Percentiles rank a stretch among this genome's conserved stretches.
Evolutionary conservation across 2,888 invertebrate species (phyloP).

Genomic region (Ferrisia virgata): DNA sequence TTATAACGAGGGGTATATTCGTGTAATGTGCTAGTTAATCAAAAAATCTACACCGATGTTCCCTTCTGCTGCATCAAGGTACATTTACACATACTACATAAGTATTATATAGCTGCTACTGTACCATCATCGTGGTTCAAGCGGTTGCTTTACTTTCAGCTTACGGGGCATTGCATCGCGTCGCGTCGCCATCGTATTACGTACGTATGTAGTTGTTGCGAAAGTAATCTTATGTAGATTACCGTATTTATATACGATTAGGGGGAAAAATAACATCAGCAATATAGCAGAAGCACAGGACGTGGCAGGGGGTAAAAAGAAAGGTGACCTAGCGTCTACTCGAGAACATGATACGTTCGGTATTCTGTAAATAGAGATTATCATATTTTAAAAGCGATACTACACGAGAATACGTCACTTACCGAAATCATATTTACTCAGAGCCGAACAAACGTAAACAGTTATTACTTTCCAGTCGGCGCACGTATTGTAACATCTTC

Average conservation of each 20-base stretch:
- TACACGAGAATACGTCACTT: constrained; percentile 16
- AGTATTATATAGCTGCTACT: too few relatives aligned
- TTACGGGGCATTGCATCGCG: not conserved
- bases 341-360: not conserved
- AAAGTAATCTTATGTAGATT: not conserved
- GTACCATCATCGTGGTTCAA: not conserved
- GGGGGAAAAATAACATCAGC: not conserved
- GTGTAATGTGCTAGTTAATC: not conserved
- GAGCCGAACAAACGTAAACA: constrained; percentile 22
- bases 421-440: constrained; percentile 24
- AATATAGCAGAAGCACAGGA: not conserved
- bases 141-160: not conserved
- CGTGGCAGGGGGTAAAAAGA: not conserved
- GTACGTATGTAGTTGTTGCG: too few relatives aligned
- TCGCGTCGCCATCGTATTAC: too few relatives aligned
- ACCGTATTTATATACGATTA: constrained; percentile 14
- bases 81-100: not conserved
- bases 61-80: not conserved
- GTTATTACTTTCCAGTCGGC: constrained; percentile 11
- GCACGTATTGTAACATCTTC: constrained; percentile 27
- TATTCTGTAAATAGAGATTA: constrained; percentile 3
- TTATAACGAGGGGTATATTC: too few relatives aligned
- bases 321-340: not conserved
- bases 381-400: constrained; percentile 27
- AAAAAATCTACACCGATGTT: not conserved